Percentiles rank a stretch among this genome's conserved stretches.
phyloP scores from a whole-genome alignment of 2,888 invertebrate species.

The Pseudococcus viburni region DNA sequence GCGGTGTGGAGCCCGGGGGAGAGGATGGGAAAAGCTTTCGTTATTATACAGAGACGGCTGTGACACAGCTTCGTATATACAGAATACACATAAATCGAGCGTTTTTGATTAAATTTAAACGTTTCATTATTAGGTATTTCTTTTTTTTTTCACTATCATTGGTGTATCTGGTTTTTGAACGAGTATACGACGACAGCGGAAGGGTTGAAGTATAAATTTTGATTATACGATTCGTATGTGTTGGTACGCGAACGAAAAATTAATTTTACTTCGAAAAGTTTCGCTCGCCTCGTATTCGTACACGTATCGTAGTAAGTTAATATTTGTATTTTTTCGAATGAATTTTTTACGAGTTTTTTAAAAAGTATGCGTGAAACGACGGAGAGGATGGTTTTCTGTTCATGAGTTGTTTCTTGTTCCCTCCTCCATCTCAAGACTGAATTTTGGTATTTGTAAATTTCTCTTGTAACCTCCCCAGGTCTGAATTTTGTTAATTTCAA shows the following conservation, averaged over 20 bases:
- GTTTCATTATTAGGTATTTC: neutral
- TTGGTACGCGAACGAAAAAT: neutral
- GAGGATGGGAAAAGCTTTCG: neutral
- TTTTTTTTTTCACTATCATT: neutral
- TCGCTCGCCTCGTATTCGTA: neutral
- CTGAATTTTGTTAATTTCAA: too few relatives aligned
- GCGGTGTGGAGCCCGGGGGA: neutral
- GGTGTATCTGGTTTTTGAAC: neutral
- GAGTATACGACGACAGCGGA: neutral
- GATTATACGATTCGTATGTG: neutral
- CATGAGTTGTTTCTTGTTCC: too few relatives aligned
- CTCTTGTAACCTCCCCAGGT: too few relatives aligned
- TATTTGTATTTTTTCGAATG: neutral
- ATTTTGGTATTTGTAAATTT: too few relatives aligned
- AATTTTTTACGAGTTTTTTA: neutral
- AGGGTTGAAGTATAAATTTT: neutral
- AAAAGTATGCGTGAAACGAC: neutral
- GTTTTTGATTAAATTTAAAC: conserved; percentile 17
- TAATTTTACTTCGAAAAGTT: neutral
- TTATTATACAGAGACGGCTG: neutral
- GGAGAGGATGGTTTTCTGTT: neutral
- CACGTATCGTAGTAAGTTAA: neutral
- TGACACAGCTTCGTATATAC: neutral
- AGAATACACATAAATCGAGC: neutral
- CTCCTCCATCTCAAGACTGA: too few relatives aligned